Conservation (phyloP, 2,888 invertebrate genomes). For the Danaus chrysippus region DNA sequence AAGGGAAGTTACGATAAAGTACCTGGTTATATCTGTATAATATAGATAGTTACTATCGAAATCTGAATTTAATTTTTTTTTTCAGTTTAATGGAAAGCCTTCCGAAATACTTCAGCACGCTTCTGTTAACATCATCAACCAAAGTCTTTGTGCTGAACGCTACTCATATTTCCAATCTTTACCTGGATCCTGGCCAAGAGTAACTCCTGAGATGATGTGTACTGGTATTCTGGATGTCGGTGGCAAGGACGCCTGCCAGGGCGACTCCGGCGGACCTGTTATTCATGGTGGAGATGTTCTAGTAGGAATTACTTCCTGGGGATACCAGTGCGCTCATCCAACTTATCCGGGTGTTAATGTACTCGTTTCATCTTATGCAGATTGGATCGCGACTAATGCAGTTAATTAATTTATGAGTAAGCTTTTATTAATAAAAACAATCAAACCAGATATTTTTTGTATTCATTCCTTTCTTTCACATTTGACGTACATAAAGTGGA, state of each 20-base stretch:
- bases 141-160: conserved; percentile 40
- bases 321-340: conserved; percentile 63
- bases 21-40: not conserved
- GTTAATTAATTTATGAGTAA: conserved; percentile 4
- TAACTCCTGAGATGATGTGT: conserved; percentile 48
- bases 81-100: conserved; percentile 26
- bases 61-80: conserved; percentile 24
- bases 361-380: conserved; percentile 49
- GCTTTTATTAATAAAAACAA: too few relatives aligned
- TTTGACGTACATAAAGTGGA: too few relatives aligned
- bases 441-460: too few relatives aligned
- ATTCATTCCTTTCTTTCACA: too few relatives aligned
- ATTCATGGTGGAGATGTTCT: conserved; percentile 53
- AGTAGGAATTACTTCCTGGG: conserved; percentile 72
- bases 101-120: conserved; percentile 40
- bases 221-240: conserved; percentile 48
- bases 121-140: conserved; percentile 41
- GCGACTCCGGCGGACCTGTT: conserved; percentile 71
- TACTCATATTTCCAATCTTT: conserved; percentile 36
- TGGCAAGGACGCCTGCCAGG: conserved; percentile 56
- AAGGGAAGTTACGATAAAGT: too few relatives aligned
- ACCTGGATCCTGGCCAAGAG: not conserved
- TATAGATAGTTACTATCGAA: not conserved
- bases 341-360: conserved; percentile 70
- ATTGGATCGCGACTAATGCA: conserved; percentile 46